Evolutionary conservation across 2,888 invertebrate species (phyloP).

Genomic region (Brachyopa scutellaris): DNA sequence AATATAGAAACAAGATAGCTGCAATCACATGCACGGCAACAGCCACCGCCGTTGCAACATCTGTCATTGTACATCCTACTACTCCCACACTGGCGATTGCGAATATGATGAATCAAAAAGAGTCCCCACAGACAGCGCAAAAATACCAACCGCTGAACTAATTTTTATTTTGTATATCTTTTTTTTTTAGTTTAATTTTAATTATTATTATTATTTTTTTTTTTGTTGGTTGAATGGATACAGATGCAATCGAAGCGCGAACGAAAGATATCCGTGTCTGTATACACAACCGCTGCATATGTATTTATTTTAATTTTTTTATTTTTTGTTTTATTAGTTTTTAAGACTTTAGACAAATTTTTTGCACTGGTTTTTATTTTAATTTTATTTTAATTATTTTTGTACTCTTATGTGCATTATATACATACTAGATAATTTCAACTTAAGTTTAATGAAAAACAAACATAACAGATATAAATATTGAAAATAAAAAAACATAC

Average conservation of each 20-base stretch:
- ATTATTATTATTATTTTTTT: no score
- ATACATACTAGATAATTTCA: slow-evolving; percentile 67
- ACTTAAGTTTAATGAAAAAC: slow-evolving; percentile 51
- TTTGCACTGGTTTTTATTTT: slow-evolving; percentile 72
- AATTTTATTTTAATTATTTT: slow-evolving; percentile 45
- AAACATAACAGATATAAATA: slow-evolving; percentile 33
- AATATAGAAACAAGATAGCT: slow-evolving; percentile 75
- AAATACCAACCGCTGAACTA: slow-evolving; percentile 68
- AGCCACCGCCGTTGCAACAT: slow-evolving; percentile 78
- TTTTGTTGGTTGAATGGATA: slow-evolving; percentile 27
- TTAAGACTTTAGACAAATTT: slow-evolving; percentile 69
- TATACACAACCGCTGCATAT: slow-evolving; percentile 20
- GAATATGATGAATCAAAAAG: slow-evolving; percentile 61
- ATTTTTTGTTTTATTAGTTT: slow-evolving; percentile 68
- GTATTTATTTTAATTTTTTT: slow-evolving; percentile 56
- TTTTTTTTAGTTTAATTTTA: slow-evolving; percentile 54
- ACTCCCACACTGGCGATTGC: slow-evolving; percentile 68
- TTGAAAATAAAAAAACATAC: slow-evolving; percentile 47
- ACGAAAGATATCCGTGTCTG: no score
- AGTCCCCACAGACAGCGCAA: slow-evolving; percentile 52
- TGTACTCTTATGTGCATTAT: slow-evolving; percentile 62
- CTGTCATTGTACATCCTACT: slow-evolving; percentile 78
- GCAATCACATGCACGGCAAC: slow-evolving; percentile 45
- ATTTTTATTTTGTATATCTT: slow-evolving; percentile 44
- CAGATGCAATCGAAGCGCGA: slow-evolving; percentile 16